phyloP scores from a whole-genome alignment of 2,888 invertebrate genomes.

The Parnassius apollo region DNA sequence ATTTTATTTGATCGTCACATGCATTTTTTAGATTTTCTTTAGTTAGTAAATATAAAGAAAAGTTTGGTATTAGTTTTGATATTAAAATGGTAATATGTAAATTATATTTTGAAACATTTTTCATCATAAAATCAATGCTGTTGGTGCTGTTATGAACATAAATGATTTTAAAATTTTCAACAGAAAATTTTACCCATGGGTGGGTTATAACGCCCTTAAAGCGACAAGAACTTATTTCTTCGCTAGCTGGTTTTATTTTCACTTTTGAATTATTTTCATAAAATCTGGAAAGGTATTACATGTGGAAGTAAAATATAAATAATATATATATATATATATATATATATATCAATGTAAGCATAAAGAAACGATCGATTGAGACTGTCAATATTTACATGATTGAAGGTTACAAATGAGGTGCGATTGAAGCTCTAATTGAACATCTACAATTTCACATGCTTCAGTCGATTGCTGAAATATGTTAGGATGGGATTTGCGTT shows the following conservation, averaged over 20 bases:
- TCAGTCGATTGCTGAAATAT: too few relatives aligned
- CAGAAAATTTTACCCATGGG: slow-evolving; percentile 64
- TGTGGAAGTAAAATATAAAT: too few relatives aligned
- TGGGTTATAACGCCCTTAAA: slow-evolving; percentile 66
- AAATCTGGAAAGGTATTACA: slow-evolving; percentile 44
- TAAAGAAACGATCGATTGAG: too few relatives aligned
- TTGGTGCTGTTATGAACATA: slow-evolving; percentile 46
- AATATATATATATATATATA: too few relatives aligned
- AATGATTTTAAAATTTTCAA: slow-evolving; percentile 62
- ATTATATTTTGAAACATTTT: slow-evolving; percentile 65
- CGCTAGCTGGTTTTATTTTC: slow-evolving; percentile 56
- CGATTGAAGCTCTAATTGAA: too few relatives aligned
- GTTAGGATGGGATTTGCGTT: too few relatives aligned
- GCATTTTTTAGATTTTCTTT: slow-evolving; percentile 44
- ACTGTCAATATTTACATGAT: too few relatives aligned
- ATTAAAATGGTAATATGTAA: slow-evolving; percentile 56
- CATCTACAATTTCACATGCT: too few relatives aligned
- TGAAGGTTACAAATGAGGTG: too few relatives aligned
- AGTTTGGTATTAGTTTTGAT: slow-evolving; percentile 58
- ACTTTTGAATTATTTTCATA: slow-evolving; percentile 65
- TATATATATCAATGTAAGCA: too few relatives aligned
- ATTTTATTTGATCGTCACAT: slow-evolving; percentile 57
- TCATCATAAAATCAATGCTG: slow-evolving; percentile 57
- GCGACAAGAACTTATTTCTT: slow-evolving; percentile 65
- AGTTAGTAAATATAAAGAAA: slow-evolving; percentile 50